Evolutionary conservation across 2,888 invertebrate species (phyloP).

Genomic region (Selenia dentaria): DNA sequence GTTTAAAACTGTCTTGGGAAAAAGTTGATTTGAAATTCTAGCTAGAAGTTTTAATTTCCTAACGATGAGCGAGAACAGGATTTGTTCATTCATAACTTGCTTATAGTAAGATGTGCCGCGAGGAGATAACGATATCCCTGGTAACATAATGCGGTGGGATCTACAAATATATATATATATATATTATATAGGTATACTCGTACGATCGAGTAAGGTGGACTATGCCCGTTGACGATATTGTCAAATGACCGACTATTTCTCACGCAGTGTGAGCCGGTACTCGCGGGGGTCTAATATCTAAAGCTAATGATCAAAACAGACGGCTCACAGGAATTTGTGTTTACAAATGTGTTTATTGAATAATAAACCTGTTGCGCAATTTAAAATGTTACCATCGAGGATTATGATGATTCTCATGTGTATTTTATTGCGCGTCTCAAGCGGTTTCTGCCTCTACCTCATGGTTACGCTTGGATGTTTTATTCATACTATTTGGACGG

Average conservation of each 20-base stretch:
- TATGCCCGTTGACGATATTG: conserved; percentile 63
- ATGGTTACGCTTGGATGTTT: conserved; percentile 48
- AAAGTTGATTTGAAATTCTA: conserved; percentile 29
- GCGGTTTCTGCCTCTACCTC: conserved; percentile 44
- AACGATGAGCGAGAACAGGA: conserved; percentile 38
- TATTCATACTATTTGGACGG: conserved; percentile 52
- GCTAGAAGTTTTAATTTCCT: conserved; percentile 32
- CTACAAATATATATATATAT: background rate
- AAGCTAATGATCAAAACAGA: conserved; percentile 71
- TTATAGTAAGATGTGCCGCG: conserved; percentile 44
- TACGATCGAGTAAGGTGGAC: conserved; percentile 54
- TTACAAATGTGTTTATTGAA: conserved; percentile 70
- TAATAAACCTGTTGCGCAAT: conserved; percentile 65
- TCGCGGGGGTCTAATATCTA: conserved; percentile 69
- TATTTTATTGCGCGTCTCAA: conserved; percentile 53
- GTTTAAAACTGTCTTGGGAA: conserved; percentile 7
- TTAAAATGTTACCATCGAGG: conserved; percentile 53
- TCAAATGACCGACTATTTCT: conserved; percentile 72
- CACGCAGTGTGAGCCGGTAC: conserved; percentile 69
- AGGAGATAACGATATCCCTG: conserved; percentile 56
- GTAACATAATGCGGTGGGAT: conserved; percentile 52
- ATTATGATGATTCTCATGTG: conserved; percentile 52
- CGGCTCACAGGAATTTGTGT: conserved; percentile 62
- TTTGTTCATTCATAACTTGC: conserved; percentile 42
- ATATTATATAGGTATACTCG: no score